Evolutionary conservation across 2,113 vertebrate genomes (phyloP).

Genomic region (Strix uralensis): DNA sequence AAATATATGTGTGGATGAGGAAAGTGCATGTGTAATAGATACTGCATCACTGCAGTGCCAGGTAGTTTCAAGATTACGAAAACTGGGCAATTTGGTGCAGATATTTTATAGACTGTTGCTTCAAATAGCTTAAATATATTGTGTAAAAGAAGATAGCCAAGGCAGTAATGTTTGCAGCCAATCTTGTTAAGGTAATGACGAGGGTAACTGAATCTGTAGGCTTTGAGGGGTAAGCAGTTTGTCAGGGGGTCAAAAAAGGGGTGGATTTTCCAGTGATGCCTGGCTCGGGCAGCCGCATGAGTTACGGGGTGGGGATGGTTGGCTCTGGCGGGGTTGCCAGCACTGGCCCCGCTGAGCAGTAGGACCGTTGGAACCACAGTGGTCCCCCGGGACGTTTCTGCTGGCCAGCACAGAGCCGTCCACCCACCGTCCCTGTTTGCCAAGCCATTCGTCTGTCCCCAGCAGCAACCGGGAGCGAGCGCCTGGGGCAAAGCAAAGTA

Average conservation of each 20-base stretch:
- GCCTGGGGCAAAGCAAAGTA: neutral
- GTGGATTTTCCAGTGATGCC: accelerated
- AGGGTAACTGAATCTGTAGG: neutral
- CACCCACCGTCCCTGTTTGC: accelerated
- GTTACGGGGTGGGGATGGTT: neutral
- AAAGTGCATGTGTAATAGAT: neutral
- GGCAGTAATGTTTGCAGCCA: neutral
- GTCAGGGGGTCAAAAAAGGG: neutral
- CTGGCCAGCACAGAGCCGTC: neutral
- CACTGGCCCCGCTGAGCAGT: neutral
- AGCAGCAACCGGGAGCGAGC: accelerated
- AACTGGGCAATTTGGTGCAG: neutral
- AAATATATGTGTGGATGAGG: neutral
- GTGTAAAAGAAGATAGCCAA: neutral
- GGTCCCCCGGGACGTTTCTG: neutral
- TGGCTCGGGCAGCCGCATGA: neutral
- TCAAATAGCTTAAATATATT: neutral
- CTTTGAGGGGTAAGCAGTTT: neutral
- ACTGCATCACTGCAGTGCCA: neutral
- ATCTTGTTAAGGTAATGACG: neutral
- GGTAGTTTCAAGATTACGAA: neutral
- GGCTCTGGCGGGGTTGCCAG: accelerated
- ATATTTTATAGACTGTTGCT: constrained; percentile 1
- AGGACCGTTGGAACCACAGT: accelerated
- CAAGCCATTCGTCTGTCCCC: neutral